Base-by-base conservation (phyloP, 2,888 invertebrate species). In the Dolichopus griseipennis region DNA sequence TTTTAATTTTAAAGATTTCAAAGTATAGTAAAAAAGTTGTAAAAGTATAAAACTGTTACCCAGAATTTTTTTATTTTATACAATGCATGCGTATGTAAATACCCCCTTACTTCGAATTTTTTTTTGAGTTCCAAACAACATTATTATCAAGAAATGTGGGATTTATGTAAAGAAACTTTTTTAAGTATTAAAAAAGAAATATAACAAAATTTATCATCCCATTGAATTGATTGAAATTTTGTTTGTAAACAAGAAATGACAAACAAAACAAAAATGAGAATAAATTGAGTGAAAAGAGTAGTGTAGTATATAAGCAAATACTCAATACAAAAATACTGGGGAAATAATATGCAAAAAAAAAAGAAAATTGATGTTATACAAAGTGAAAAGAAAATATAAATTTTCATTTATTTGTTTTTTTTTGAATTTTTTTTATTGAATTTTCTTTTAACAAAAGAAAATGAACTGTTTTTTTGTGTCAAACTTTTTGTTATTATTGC, bases 221-320 rank as follows among this genome's bases (percentile, higher is more conserved):
- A 52, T 52, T 52, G 52, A 52, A 52, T 52, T 52, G 52, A 52
- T 52, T 52, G 52, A 52, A n/a, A 52, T 12, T 52, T 52, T 52
- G n/a, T 15, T 52, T 52, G n/a, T 18, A 52, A 52, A 52, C 15
- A 52, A 9, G 15, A 52, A 52, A 43, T 15, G 43, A 12, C 12
- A 43, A 52, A 52, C 9, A 52, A 18, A 52, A 52, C 52, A 18
- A 7, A 9, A 9, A 34, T 34, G 10, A 43, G 12, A 43, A 43
- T 10, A 12, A 52, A 52, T 27, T 27, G 3, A 27, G 27, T 5
- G 27, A 27, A 27, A 27, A 27, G 27, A 27, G 27, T 27, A 27
- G 27, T 27, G 27, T 4, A 27, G 41, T 6, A 41, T 41, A 41
- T 41, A 2, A 41, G 15, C 2, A 41, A 41, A 41, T 12, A 41